These are phyloP conservation scores for Plecturocebus donacophilus DNA, from an alignment of 2,113 vertebrate species.

Conservation along the genomic window DNA sequence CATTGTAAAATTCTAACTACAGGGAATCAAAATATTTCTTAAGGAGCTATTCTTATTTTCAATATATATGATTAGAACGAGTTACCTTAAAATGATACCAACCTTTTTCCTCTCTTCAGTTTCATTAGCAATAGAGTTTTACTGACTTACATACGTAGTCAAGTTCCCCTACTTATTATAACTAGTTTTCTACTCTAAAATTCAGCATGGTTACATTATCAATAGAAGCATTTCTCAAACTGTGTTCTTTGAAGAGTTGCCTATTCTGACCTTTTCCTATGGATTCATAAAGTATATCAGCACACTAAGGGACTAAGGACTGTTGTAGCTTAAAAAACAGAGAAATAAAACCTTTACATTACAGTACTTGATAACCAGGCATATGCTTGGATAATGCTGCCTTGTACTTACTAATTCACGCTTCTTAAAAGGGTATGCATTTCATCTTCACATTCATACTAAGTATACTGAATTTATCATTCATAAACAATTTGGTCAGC, in stretches of 20 bases:
- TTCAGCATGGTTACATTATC: neutral
- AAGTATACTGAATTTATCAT: neutral
- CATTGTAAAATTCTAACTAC: neutral
- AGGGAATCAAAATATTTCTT: slow-evolving; percentile 24
- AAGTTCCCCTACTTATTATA: neutral
- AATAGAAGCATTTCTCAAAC: slow-evolving; percentile 29
- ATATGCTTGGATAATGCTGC: neutral
- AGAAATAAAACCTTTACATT: neutral
- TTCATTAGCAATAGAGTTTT: neutral
- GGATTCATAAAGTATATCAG: neutral
- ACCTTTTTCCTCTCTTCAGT: neutral
- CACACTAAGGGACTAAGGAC: neutral
- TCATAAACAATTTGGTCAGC: slow-evolving; percentile 6
- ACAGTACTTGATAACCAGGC: neutral
- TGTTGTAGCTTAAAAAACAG: neutral
- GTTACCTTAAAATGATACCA: neutral
- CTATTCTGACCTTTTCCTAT: neutral
- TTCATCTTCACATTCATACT: neutral
- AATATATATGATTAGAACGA: neutral
- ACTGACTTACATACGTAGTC: neutral
- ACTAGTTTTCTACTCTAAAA: neutral
- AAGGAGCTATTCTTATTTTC: neutral
- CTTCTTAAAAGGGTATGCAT: neutral
- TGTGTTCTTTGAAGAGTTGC: neutral
- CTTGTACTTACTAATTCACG: slow-evolving; percentile 8